Evolutionary conservation across 2,888 invertebrate species (phyloP), one percentile per base, ranked within the genome.

Genomic region (Selenia dentaria): DNA sequence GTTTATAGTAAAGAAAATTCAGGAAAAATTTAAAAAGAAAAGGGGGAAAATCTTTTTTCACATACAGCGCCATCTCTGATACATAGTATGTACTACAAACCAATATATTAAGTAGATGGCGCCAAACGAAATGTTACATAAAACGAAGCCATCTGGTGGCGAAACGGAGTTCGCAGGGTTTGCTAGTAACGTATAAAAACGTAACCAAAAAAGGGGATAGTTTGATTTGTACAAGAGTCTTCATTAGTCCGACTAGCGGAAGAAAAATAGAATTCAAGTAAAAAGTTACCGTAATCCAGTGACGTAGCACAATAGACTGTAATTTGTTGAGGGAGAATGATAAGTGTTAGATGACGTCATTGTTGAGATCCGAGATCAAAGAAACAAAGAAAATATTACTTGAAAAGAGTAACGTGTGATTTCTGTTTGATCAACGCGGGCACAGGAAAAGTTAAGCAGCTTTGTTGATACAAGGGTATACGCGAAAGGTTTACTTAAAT

Each of bases 141-240:
- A n/a, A n/a, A n/a, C n/a, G n/a, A n/a, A n/a, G n/a, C n/a, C n/a
- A n/a, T n/a, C n/a, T n/a, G n/a, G n/a, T n/a, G n/a, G n/a, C n/a
- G n/a, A n/a, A n/a, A n/a, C n/a, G n/a, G n/a, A n/a, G n/a, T n/a
- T n/a, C n/a, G n/a, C n/a, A n/a, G n/a, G n/a, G n/a, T n/a, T n/a
- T n/a, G n/a, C n/a, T n/a, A n/a, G n/a, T n/a, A n/a, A n/a, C n/a
- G n/a, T n/a, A n/a, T n/a, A n/a, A n/a, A n/a, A n/a, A n/a, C n/a
- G n/a, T n/a, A n/a, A 4, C 6, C 22, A 10, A 25, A 10, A 10
- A 33, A 40, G 32, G 25, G 5, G 13, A 13, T 26, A 33, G 9
- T 32, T 26, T 41, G 33, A 27, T 34, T 41, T 28, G 20, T 13
- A 28, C 27, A 28, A 39, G 13, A 29, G 6, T 29, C 38, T 39